phyloP scores from a whole-genome alignment of 1,140 invertebrate species.

The Oryctes rhinoceros region DNA sequence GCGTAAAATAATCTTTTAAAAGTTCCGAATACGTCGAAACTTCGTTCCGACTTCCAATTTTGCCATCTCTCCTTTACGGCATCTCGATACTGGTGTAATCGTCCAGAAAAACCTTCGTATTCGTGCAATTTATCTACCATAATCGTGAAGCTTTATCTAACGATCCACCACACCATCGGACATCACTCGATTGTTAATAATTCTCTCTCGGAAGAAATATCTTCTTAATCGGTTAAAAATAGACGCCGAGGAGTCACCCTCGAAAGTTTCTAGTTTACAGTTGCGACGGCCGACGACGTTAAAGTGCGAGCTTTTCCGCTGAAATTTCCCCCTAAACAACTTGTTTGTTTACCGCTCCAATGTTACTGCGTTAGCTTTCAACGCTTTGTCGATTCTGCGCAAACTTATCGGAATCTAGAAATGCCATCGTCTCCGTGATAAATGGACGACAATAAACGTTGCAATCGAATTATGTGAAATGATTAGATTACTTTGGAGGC shows the following conservation, averaged over 20 bases:
- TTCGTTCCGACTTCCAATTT: conserved; percentile 65
- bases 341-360: conserved; percentile 1
- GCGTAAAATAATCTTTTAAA: conserved; percentile 47
- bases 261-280: neutral
- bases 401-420: conserved; percentile 13
- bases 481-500: conserved; percentile 16
- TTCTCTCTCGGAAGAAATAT: neutral
- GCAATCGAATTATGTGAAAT: conserved; percentile 3
- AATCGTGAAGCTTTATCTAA: conserved; percentile 22
- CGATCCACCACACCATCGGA: neutral
- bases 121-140: conserved; percentile 79
- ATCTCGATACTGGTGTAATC: conserved; percentile 74
- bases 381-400: conserved; percentile 2
- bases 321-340: conserved; percentile 6
- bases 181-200: conserved; percentile 6
- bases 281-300: neutral
- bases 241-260: no score
- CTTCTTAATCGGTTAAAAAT: no score
- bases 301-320: neutral
- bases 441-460: conserved; percentile 19
- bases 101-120: conserved; percentile 78
- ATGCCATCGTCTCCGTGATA: neutral
- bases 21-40: conserved; percentile 46
- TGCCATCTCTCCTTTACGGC: conserved; percentile 68
- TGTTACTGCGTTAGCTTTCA: conserved; percentile 28